Evolutionary conservation across 2,113 vertebrate genomes (phyloP).

Genomic region (Hirundichthys speculiger): DNA sequence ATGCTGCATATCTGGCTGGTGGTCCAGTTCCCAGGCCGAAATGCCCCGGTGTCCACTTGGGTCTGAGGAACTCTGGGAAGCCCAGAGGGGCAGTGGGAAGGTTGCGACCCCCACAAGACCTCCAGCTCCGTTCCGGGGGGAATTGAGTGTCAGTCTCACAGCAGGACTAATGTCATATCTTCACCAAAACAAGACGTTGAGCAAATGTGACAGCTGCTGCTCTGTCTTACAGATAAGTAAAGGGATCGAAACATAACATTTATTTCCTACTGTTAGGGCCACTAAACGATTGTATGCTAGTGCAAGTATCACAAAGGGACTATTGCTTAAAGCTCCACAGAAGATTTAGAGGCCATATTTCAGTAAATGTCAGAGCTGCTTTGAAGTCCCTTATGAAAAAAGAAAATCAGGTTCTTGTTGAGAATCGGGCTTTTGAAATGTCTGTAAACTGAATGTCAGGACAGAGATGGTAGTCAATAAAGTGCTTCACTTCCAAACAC

Average conservation of each 20-base stretch:
- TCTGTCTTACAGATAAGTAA: constrained; percentile 37
- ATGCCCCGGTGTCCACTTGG: constrained; percentile 48
- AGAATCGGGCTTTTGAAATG: no score
- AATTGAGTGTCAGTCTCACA: constrained; percentile 66
- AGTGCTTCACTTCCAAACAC: no score
- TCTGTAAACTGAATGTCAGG: no score
- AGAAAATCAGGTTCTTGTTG: no score
- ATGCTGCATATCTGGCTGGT: constrained; percentile 45
- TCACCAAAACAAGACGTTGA: constrained; percentile 52
- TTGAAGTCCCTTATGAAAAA: no score
- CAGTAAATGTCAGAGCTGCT: no score
- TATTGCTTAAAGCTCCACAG: no score
- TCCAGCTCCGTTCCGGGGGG: constrained; percentile 51
- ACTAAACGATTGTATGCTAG: neutral
- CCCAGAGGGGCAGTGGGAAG: constrained; percentile 76
- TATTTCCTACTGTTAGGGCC: neutral
- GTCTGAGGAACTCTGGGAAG: constrained; percentile 71
- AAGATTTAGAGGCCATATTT: no score
- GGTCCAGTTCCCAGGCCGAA: constrained; percentile 79
- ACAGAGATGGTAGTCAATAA: no score
- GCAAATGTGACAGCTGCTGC: constrained; percentile 54
- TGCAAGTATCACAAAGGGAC: no score
- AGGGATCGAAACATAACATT: constrained; percentile 10
- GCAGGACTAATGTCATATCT: constrained; percentile 73
- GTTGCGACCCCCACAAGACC: constrained; percentile 68